Evolutionary conservation across 1,140 invertebrate species (phyloP), one percentile per base, ranked within the genome.

Genomic region (Drosophila subpulchrella): DNA sequence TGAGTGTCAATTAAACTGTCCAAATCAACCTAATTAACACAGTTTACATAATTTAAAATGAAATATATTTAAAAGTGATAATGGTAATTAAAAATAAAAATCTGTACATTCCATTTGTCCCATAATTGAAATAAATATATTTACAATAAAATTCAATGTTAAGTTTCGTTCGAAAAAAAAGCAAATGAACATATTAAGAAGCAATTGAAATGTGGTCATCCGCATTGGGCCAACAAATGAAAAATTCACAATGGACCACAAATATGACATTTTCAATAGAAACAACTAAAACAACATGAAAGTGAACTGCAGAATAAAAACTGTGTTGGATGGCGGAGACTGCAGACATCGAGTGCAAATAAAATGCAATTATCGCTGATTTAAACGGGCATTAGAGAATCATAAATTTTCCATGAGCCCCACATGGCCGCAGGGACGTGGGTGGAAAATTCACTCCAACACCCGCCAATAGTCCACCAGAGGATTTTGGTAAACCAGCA

Each of bases 151-250:
- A 68, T 24, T 20, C 53, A 63, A 44, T 62, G n/a, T 15, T 61
- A 44, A 38, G 54, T 15, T 20, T 20, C 12, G 32, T 46, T 42
- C 5, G 8, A 48, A 48, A 56, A 39, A 75, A 12, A 32, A 41
- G 67, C 50, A 63, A 78, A 65, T 15, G 17, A 55, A 53, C 39
- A 48, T 59, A 88, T 82, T 79, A 82, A 86, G 76, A 86, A 86
- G 88, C 83, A 86, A 88, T 86, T 88, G 66, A 47, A 66, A 58
- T 79, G 82, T 30, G 83, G 83, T 88, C 60, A 48, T 70, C 44
- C 46, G 65, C 30, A 11, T n/a, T n/a, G 47, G 44, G 66, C 56
- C 60, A 71, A 48, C 8, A 41, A 36, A 53, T 57, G 20, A 50
- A 50, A 66, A 42, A 62, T 46, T 7, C 51, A 55, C 63, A 68